Percentiles rank a stretch among this genome's conserved stretches.
phyloP scores from a whole-genome alignment of 2,113 vertebrate species.

The Syngnathoides biaculeatus region DNA sequence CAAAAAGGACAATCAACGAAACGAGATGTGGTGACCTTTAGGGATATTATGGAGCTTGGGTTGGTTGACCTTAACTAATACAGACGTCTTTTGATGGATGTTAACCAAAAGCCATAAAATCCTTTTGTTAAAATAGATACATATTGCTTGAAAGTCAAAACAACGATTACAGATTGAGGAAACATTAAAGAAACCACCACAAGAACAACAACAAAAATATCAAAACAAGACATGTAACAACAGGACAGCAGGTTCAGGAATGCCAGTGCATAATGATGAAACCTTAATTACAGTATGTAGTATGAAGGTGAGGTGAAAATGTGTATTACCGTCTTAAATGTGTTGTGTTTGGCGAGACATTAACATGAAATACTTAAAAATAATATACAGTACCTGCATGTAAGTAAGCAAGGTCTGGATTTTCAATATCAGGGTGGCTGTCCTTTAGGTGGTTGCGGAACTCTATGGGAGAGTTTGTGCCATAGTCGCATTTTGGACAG shows the following conservation, averaged over 20 bases:
- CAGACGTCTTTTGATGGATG: background rate
- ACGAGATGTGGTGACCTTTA: conserved; percentile 29
- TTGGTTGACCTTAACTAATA: conserved; percentile 3
- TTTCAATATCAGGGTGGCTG: conserved; percentile 89
- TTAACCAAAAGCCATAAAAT: background rate
- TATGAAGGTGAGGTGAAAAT: background rate
- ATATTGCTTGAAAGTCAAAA: background rate
- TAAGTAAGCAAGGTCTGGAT: conserved; percentile 93
- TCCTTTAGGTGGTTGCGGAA: conserved; percentile 98
- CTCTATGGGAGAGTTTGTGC: conserved; percentile 91
- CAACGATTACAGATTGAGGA: background rate
- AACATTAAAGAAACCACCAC: too few species aligned
- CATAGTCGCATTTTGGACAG: conserved; percentile 89
- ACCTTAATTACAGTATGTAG: background rate
- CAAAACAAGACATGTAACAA: background rate
- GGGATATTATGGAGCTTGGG: conserved; percentile 15
- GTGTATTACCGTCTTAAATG: background rate
- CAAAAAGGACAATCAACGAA: conserved; percentile 36
- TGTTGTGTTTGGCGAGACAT: background rate
- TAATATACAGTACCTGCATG: conserved; percentile 88
- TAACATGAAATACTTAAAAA: background rate
- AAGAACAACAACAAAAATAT: background rate
- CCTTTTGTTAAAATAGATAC: background rate
- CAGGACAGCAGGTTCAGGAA: background rate
- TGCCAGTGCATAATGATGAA: background rate